Percentiles rank a stretch among this genome's conserved stretches.
Evolutionary conservation across 2,797 vertebrate species (phyloP).

Genomic region (Kryptopterus vitreolus): DNA sequence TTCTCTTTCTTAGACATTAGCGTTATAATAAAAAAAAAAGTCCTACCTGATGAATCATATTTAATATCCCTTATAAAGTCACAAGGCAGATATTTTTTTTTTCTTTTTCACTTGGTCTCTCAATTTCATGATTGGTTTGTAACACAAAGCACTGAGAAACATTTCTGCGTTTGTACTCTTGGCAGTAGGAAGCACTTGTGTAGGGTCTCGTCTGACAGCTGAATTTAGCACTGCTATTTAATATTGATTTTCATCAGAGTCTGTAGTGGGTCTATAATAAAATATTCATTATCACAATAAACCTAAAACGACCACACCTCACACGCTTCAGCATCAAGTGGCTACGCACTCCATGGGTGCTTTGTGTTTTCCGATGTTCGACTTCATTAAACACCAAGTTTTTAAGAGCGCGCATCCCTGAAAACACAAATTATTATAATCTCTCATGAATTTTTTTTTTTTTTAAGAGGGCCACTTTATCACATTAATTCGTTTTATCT

Average conservation of each 20-base stretch:
- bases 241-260: slow-evolving; percentile 44
- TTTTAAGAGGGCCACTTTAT: slow-evolving; percentile 10
- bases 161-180: slow-evolving; percentile 3
- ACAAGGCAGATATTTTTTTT: background rate
- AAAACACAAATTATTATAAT: slow-evolving; percentile 28
- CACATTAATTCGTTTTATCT: slow-evolving; percentile 20
- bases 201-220: slow-evolving; percentile 23
- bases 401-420: slow-evolving; percentile 27
- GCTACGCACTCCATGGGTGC: background rate
- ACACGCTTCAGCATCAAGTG: slow-evolving; percentile 13
- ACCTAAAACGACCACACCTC: slow-evolving; percentile 34
- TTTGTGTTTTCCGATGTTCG: slow-evolving; percentile 34
- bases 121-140: background rate
- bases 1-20: background rate
- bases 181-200: slow-evolving; percentile 27
- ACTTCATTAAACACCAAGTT: slow-evolving; percentile 36
- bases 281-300: slow-evolving; percentile 45
- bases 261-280: slow-evolving; percentile 46
- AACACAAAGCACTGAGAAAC: slow-evolving; percentile 10
- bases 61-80: background rate
- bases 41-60: slow-evolving; percentile 24
- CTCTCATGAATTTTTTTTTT: background rate
- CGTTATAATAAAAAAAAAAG: slow-evolving; percentile 11
- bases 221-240: slow-evolving; percentile 46
- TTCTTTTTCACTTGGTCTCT: background rate